These are phyloP conservation scores for Oncopeltus fasciatus DNA, from an alignment of 1,140 invertebrate species.

Conservation along the genomic window DNA sequence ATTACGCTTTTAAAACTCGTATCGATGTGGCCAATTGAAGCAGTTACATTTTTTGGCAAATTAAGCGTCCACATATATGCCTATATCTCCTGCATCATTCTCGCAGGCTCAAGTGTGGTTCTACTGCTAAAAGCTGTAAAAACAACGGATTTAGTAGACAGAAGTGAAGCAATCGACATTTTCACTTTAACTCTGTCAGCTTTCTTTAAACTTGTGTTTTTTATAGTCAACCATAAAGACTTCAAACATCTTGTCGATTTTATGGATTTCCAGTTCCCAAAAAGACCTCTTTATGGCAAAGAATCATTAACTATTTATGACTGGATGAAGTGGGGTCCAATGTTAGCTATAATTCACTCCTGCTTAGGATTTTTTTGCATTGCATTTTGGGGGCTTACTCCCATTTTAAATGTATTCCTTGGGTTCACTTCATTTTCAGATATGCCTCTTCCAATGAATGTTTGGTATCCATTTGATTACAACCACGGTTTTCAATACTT, in stretches of 20 bases:
- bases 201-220: constrained; percentile 9
- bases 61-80: not conserved
- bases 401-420: constrained; percentile 2
- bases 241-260: not conserved
- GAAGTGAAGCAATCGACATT: constrained; percentile 13
- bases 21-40: not conserved
- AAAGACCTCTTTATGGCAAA: not conserved
- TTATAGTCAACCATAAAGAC: not conserved
- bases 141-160: constrained; percentile 1
- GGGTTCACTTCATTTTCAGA: not conserved
- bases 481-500: not conserved
- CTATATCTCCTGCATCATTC: not conserved
- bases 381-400: not conserved
- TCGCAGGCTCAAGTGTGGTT: not conserved
- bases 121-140: not conserved
- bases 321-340: not conserved
- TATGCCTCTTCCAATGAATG: constrained; percentile 9
- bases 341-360: not conserved
- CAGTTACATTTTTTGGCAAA: not conserved
- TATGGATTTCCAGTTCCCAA: not conserved
- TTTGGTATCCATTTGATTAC: not conserved
- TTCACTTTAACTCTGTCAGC: constrained; percentile 5
- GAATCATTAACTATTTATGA: not conserved
- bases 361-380: not conserved
- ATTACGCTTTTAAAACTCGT: not conserved